These are phyloP conservation scores for Ectropis crepuscularia DNA, from an alignment of 2,888 invertebrate genomes.

Conservation along the genomic window DNA sequence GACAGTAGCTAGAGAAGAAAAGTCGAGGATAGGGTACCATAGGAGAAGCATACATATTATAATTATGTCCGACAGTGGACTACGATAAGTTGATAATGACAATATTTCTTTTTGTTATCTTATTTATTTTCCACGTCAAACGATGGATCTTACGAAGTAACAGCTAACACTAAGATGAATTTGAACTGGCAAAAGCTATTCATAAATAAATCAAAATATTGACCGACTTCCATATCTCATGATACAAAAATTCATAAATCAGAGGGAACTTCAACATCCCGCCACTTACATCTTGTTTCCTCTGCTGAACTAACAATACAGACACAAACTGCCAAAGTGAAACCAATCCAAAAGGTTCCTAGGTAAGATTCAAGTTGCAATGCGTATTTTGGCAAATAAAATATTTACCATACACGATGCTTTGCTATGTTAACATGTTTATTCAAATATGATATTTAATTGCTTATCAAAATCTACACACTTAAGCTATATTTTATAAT, in stretches of 20 bases:
- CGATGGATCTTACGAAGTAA: too few species aligned
- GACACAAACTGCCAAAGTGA: neutral
- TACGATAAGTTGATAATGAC: too few species aligned
- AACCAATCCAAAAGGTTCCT: neutral
- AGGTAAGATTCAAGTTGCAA: constrained; percentile 24
- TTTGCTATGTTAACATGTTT: constrained; percentile 30
- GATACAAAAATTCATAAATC: constrained; percentile 36
- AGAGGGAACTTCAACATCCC: constrained; percentile 18
- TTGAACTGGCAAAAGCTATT: constrained; percentile 11
- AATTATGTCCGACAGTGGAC: too few species aligned
- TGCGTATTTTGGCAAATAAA: constrained; percentile 3
- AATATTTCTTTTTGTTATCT: too few species aligned
- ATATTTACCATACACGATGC: constrained; percentile 24
- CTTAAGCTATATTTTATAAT: too few species aligned
- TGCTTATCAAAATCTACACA: neutral
- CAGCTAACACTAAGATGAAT: constrained; percentile 13
- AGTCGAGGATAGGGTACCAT: too few species aligned
- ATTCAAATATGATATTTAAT: neutral
- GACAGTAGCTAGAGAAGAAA: too few species aligned
- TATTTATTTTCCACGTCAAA: neutral
- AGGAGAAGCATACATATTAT: too few species aligned
- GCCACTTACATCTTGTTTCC: constrained; percentile 26
- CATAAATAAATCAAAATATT: constrained; percentile 24
- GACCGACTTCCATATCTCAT: constrained; percentile 32
- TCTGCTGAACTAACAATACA: constrained; percentile 8